Evolutionary conservation across 2,113 vertebrate species (phyloP).

Genomic region (Platycercus adscitus): DNA sequence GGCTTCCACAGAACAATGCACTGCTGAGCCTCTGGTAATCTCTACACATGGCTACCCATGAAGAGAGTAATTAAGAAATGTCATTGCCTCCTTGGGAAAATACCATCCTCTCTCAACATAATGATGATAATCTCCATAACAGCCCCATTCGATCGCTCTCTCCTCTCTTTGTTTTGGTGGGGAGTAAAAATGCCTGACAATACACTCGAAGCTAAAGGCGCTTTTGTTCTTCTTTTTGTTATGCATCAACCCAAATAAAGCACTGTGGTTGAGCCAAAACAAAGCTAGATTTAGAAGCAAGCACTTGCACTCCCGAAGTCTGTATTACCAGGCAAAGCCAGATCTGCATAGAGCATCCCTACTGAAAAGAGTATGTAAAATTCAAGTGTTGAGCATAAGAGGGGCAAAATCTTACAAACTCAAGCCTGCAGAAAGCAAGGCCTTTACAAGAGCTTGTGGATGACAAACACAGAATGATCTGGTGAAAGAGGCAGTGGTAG

Average conservation of each 20-base stretch:
- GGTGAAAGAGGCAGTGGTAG: neutral
- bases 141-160: neutral
- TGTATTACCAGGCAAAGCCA: neutral
- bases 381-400: neutral
- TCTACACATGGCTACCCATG: slow-evolving; percentile 71
- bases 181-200: neutral
- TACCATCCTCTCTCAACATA: slow-evolving; percentile 3
- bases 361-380: neutral
- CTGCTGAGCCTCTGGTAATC: slow-evolving; percentile 67
- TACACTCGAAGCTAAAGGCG: neutral
- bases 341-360: neutral
- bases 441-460: neutral
- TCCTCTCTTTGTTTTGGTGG: neutral
- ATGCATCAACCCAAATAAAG: neutral
- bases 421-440: neutral
- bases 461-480: fast-evolving
- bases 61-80: slow-evolving; percentile 79
- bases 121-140: slow-evolving; percentile 33
- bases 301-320: neutral
- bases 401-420: neutral
- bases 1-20: slow-evolving; percentile 55
- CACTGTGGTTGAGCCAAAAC: neutral
- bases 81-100: slow-evolving; percentile 70
- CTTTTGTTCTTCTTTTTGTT: slow-evolving; percentile 39
- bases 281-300: neutral